Conservation (phyloP, 2,888 invertebrate genomes). For the Yponomeuta malinellus region DNA sequence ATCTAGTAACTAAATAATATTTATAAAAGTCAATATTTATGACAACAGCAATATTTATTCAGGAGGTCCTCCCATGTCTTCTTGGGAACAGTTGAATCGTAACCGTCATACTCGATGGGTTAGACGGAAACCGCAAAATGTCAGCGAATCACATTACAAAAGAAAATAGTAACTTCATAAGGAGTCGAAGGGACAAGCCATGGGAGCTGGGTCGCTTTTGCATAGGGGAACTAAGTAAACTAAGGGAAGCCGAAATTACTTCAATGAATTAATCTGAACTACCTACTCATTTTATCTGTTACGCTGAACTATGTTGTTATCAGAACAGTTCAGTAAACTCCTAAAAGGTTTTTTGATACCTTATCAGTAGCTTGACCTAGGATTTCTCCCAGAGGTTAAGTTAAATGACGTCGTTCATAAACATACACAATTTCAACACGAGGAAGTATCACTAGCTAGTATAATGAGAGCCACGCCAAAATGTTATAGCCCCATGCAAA, state of each 20-base stretch:
- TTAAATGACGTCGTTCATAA: conserved; percentile 5
- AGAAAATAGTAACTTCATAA: conserved; percentile 19
- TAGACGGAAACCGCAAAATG: conserved; percentile 73
- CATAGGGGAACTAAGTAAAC: conserved; percentile 14
- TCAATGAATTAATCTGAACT: conserved; percentile 8
- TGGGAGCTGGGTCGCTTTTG: conserved; percentile 8
- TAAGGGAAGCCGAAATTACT: conserved; percentile 12
- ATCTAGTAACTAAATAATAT: no score
- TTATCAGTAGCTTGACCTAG: background rate
- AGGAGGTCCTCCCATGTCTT: background rate
- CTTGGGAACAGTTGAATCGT: conserved; percentile 31
- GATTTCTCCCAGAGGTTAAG: conserved; percentile 4
- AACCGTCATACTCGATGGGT: conserved; percentile 68
- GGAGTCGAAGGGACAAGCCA: conserved; percentile 11
- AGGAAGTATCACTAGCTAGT: background rate
- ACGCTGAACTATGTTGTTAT: conserved; percentile 20
- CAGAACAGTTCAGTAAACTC: conserved; percentile 26
- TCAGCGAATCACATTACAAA: conserved; percentile 53
- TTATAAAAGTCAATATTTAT: no score
- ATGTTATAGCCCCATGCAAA: background rate
- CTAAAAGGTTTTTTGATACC: conserved; percentile 12
- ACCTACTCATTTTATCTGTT: background rate
- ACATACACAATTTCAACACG: conserved; percentile 6
- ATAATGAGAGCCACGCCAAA: background rate
- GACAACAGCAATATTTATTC: background rate